Base-by-base conservation (phyloP, 1,140 invertebrate species). In the Tetraneura akinire region DNA sequence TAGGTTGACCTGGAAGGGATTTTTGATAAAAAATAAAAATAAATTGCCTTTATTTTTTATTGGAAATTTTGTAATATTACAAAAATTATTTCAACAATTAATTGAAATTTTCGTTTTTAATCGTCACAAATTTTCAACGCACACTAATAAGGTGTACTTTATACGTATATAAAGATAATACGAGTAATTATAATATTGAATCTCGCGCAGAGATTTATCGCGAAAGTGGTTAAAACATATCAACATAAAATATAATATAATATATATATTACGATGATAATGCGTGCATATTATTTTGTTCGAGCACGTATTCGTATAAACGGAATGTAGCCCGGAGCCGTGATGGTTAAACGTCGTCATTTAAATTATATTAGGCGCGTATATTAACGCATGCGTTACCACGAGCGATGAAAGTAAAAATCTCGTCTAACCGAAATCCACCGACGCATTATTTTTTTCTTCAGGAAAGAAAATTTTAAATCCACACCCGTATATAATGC, bases 401-500 rank as follows among this genome's bases (percentile, higher is more conserved):
- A 66, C 62, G 18, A 66, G 32, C n/a, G 62, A 66, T 21, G n/a
- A 66, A 66, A 66, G 62, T 66, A 42, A 66, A 66, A 37, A 37
- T 18, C 18, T 66, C n/a, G 13, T 10, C 29, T 8, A 37, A 18
- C 32, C 60, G 8, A 64, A 42, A 64, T 37, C 32, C 32, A 29
- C 10, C 18, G 32, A 66, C 18, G 32, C 3, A 4, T 10, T 66
- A n/a, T n/a, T n/a, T n/a, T n/a, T n/a, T 66, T 66, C 42, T n/a
- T n/a, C 10, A 1, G 32, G 8, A 66, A 42, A n/a, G 10, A 3
- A 66, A 66, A n/a, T n/a, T 51, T 66, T 0, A 66, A 42, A 66
- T 66, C 10, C 4, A 3, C 4, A 21, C 3, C 18, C 3, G 29
- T n/a, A 49, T 14, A 49, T n/a, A 49, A 42, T 6, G 42, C 10